Conservation (phyloP, 2,797 vertebrate species). For the Tympanoctomys barrerae region DNA sequence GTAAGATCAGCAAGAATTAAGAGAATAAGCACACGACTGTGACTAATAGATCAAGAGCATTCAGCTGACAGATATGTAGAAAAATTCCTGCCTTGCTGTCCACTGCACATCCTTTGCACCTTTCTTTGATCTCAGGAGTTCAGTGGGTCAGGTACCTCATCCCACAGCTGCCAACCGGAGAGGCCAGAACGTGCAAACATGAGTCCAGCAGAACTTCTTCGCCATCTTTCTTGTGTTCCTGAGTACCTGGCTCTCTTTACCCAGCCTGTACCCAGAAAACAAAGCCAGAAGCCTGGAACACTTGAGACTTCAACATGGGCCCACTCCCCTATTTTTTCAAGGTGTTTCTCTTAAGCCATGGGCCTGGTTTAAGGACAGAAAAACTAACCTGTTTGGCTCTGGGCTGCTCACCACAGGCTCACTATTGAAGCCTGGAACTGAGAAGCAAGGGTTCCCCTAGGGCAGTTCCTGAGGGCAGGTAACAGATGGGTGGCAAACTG, state of each 20-base stretch:
- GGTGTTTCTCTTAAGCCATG: background rate
- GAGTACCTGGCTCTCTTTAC: too few relatives aligned
- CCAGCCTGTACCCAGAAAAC: background rate
- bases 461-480: background rate
- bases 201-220: background rate
- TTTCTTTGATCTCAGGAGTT: background rate
- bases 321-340: background rate
- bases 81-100: background rate
- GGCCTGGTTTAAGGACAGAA: background rate
- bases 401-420: background rate
- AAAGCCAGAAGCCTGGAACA: background rate
- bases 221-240: background rate
- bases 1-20: background rate
- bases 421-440: background rate
- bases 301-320: background rate
- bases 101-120: background rate
- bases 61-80: background rate
- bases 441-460: background rate
- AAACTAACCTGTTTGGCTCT: background rate
- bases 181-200: accelerated
- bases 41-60: background rate
- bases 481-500: constrained; percentile 69
- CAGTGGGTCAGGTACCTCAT: background rate
- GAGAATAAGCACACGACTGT: background rate
- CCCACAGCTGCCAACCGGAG: accelerated